Evolutionary conservation across 1,140 invertebrate species (phyloP), one percentile per base, ranked within the genome.

Genomic region (Drosophila ohnishii): DNA sequence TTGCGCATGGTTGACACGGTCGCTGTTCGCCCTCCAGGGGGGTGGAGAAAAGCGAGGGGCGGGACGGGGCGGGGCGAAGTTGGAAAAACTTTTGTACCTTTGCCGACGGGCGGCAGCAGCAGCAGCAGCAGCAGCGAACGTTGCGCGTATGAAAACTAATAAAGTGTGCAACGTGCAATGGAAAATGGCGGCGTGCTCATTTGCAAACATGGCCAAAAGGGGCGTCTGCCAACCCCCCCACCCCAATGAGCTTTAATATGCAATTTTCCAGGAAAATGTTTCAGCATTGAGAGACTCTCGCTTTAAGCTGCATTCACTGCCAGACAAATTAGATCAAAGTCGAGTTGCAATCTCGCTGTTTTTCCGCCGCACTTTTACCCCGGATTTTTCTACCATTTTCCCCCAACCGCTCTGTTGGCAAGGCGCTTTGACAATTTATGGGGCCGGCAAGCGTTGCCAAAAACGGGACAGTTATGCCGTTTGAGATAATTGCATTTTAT

Each of bases 401-500:
- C 45, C 47, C 37, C 19, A 19, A 1, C 40, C 10, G 11, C 47
- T 40, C 45, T 62, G 59, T 81, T 86, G 72, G 57, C 59, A 63
- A 51, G 79, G 71, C 80, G 83, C 70, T 86, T 57, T 40, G 56
- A 64, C 40, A 81, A 87, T 75, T 85, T 85, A 87, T 85, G 80
- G 72, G 81, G 76, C 82, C 55, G 63, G 80, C 66, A 72, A 84
- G 74, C 78, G 82, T 82, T 85, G 82, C 82, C 82, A 85, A 85
- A 82, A 76, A 75, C 73, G 74, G 61, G 82, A 85, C 82, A 86
- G 84, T 85, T 86, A 85, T 85, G 82, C 82, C 82, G 70, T 85
- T 85, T 85, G 82, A 85, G 82, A 85, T 85, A 85, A 85, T 85
- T 85, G 82, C 82, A 85, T 85, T 85, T 85, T 87, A 85, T 85